These are phyloP conservation scores for Tachysurus fulvidraco DNA, from an alignment of 2,113 vertebrate genomes.

Conservation along the genomic window DNA sequence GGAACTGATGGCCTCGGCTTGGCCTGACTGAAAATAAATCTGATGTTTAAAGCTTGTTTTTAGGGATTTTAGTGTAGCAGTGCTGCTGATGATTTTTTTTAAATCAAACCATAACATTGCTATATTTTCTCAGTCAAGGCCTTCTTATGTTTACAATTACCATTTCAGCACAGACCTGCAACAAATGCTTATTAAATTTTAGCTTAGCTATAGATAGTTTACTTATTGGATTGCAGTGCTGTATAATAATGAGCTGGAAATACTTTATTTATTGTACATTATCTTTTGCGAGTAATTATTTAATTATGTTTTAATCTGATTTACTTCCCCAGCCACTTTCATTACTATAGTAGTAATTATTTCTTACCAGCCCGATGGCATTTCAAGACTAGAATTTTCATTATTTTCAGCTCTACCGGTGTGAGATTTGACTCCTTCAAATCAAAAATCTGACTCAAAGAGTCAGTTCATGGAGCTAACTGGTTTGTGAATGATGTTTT, in stretches of 20 bases:
- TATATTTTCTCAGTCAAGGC: too few species aligned
- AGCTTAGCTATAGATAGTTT: background rate
- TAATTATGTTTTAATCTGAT: background rate
- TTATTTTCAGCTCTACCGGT: background rate
- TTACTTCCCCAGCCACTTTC: background rate
- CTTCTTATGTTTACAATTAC: background rate
- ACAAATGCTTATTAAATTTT: background rate
- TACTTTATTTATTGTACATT: background rate
- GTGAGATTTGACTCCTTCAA: too few species aligned
- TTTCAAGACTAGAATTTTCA: background rate
- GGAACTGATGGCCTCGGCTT: background rate
- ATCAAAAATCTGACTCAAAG: background rate
- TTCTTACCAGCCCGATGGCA: background rate
- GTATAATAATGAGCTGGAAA: background rate
- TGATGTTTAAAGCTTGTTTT: background rate
- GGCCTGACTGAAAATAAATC: constrained; percentile 17
- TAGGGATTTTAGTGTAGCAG: background rate
- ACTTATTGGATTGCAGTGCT: background rate
- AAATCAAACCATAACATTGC: too few species aligned
- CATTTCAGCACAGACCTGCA: background rate
- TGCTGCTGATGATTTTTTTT: background rate
- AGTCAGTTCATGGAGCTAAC: background rate
- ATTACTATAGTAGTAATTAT: background rate
- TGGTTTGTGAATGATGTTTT: background rate
- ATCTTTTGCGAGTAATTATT: background rate